Conservation (phyloP, 1,140 invertebrate genomes). For the Gryon sp. region DNA sequence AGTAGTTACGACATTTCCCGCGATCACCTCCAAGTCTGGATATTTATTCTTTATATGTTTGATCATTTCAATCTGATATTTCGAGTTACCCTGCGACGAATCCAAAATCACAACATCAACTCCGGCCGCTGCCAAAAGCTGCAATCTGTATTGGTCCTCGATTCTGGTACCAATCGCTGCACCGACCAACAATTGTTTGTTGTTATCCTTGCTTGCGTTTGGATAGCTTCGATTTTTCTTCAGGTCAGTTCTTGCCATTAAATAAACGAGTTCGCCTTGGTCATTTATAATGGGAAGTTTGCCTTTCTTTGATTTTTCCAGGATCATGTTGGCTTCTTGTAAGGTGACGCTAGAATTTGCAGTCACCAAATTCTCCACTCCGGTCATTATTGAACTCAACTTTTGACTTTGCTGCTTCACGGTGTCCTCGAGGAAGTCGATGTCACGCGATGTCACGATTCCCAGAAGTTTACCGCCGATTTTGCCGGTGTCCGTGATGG, state of each 20-base stretch:
- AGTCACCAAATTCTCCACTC: slow-evolving; percentile 90
- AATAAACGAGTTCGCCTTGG: slow-evolving; percentile 91
- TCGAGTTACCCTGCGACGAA: slow-evolving; percentile 99
- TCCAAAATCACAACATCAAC: slow-evolving; percentile 99
- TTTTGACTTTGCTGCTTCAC: slow-evolving; percentile 80
- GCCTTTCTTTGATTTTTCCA: slow-evolving; percentile 98
- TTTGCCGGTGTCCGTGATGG: slow-evolving; percentile 96
- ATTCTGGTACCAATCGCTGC: slow-evolving; percentile 97
- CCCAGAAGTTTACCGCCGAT: slow-evolving; percentile 95
- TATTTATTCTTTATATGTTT: slow-evolving; percentile 95
- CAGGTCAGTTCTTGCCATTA: slow-evolving; percentile 98
- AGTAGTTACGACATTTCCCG: slow-evolving; percentile 98
- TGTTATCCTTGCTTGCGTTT: slow-evolving; percentile 97
- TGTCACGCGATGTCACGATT: slow-evolving; percentile 98
- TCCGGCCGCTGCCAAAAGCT: slow-evolving; percentile 91
- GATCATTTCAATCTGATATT: slow-evolving; percentile 98
- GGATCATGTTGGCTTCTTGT: slow-evolving; percentile 94
- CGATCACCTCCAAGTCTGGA: slow-evolving; percentile 95
- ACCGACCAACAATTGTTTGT: slow-evolving; percentile 97
- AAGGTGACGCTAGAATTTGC: slow-evolving; percentile 93
- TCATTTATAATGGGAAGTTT: slow-evolving; percentile 98
- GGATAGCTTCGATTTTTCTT: slow-evolving; percentile 99
- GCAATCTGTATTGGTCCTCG: slow-evolving; percentile 89
- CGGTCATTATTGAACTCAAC: slow-evolving; percentile 94
- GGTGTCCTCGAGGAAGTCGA: slow-evolving; percentile 94